Base-by-base conservation (phyloP, 2,113 vertebrate genomes). In the Paedocypris sp. region DNA sequence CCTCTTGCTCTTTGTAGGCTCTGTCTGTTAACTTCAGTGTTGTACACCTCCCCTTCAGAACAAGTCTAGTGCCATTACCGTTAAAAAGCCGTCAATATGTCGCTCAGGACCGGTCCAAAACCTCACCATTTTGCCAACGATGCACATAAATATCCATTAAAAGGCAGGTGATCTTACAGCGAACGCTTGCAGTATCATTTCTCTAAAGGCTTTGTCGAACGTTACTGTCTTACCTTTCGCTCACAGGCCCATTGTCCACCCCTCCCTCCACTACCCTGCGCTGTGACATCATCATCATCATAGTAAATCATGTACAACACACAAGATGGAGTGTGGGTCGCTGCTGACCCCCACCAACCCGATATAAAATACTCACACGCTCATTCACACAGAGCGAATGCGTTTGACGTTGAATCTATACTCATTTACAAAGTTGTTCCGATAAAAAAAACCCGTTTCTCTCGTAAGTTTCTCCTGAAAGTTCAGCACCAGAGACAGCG, bases 211-310 rank as follows among this genome's bases (percentile, higher is more conserved):
- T 89, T 88, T 88, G 84, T 89, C 87, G 83, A 83, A 83, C 82
- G 86, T 82, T 82, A 77, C 79, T 82, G 84, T 87, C 89, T 92
- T 92, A 92, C 90, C 90, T 91, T 88, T 73, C 82, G 85, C 82
- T 84, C 82, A 85, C 80, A 66, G 70, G 84, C 83, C 88, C 89
- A 89, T 90, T 91, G 88, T 91, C 86, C 89, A 84, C 83, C 86
- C 84, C 82, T 70, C 86, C 84, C 82, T 70, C 66, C 73, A 60
- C 66, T 86, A 85, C 82, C 82, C 85, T 83, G 80, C 81, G 85
- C 86, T 83, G 89, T 91, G 90, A 91, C 90, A 90, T 91, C 89
- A 93, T 81, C 90, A 90, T 91, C 89, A 91, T 81, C 84, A 85
- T 86, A 88, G 86, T 85, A 86, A 90, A 90, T 13, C 54, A 86